Percentiles rank a stretch among this genome's conserved stretches.
These are phyloP conservation scores for Orientallactaga bullata DNA, from an alignment of 2,113 vertebrate species.

Conservation along the genomic window DNA sequence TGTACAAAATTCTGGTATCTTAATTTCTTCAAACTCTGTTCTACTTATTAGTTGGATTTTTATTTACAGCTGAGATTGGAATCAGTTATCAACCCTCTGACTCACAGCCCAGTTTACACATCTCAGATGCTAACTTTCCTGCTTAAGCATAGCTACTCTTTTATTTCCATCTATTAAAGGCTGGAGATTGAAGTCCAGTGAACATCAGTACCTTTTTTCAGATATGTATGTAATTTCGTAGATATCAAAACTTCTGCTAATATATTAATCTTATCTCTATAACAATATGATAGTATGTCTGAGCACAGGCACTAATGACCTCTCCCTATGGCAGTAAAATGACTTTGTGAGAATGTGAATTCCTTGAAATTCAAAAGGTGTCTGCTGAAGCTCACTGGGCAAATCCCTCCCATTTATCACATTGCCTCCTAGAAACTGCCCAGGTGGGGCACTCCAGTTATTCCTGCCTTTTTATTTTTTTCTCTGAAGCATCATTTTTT, in stretches of 20 bases:
- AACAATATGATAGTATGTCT: background rate
- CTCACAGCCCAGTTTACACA: background rate
- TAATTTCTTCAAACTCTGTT: background rate
- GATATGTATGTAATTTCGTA: background rate
- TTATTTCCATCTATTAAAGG: background rate
- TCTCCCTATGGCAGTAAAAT: background rate
- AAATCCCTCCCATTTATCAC: background rate
- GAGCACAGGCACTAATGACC: background rate
- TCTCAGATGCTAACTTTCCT: conserved; percentile 6
- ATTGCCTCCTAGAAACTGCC: background rate
- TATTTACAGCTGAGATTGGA: conserved; percentile 8
- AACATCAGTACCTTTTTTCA: background rate
- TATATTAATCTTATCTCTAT: background rate
- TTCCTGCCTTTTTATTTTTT: background rate
- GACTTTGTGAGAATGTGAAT: background rate
- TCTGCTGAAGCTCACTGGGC: background rate
- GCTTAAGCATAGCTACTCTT: background rate
- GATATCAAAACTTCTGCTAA: background rate
- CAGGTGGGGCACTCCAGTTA: background rate
- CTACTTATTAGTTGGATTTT: background rate
- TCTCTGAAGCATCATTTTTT: background rate
- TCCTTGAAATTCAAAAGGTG: conserved; percentile 20
- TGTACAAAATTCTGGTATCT: background rate
- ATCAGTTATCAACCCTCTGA: background rate
- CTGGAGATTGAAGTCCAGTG: background rate